phyloP scores from a whole-genome alignment of 2,888 invertebrate species.

The Epirrita christyi region DNA sequence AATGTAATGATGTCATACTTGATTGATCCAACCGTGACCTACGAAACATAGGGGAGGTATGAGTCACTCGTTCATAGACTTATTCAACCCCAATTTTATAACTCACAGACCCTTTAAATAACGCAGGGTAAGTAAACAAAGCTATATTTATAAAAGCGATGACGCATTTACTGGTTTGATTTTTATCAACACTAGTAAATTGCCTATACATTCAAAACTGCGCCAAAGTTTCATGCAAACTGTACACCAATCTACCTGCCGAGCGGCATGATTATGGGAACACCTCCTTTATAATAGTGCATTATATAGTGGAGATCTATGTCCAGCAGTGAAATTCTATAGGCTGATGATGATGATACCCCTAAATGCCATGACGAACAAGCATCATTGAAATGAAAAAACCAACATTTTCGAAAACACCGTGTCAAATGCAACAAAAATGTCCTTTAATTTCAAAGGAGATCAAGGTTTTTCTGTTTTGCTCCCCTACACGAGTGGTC shows the following conservation, averaged over 20 bases:
- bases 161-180: background rate
- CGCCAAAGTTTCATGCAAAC: too few relatives aligned
- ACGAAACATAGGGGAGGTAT: slow-evolving; percentile 26
- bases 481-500: slow-evolving; percentile 38
- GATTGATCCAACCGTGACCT: slow-evolving; percentile 26
- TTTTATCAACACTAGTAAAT: background rate
- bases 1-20: slow-evolving; percentile 18
- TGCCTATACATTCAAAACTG: too few relatives aligned
- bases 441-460: slow-evolving; percentile 32
- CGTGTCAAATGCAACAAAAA: slow-evolving; percentile 23
- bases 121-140: slow-evolving; percentile 17
- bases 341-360: background rate
- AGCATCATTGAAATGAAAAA: slow-evolving; percentile 6
- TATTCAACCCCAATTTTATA: slow-evolving; percentile 26
- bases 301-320: too few relatives aligned
- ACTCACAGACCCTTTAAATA: slow-evolving; percentile 16
- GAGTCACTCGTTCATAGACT: slow-evolving; percentile 26
- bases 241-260: too few relatives aligned
- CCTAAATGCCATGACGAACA: background rate
- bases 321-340: too few relatives aligned
- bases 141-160: slow-evolving; percentile 12
- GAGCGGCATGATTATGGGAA: too few relatives aligned
- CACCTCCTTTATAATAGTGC: too few relatives aligned
- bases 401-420: slow-evolving; percentile 11
- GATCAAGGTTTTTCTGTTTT: slow-evolving; percentile 42